These are phyloP conservation scores for Pantherophis guttatus DNA, from an alignment of 2,113 vertebrate genomes.

Conservation along the genomic window DNA sequence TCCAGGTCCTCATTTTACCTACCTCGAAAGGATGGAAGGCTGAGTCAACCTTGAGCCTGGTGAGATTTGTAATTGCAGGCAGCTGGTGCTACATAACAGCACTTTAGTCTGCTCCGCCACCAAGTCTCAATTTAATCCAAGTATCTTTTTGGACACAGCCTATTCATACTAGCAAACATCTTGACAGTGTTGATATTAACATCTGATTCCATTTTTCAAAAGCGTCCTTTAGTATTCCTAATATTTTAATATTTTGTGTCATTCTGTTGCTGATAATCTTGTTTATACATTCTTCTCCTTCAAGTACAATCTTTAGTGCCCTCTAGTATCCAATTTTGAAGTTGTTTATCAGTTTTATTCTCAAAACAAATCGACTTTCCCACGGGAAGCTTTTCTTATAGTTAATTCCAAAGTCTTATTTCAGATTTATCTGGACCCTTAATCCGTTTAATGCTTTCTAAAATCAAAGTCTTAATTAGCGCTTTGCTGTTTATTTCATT, in stretches of 20 bases:
- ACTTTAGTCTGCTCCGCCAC: too few species aligned
- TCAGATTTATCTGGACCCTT: background rate
- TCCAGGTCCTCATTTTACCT: too few species aligned
- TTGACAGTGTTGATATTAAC: background rate
- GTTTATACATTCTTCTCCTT: background rate
- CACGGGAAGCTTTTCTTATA: background rate
- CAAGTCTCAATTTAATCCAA: background rate
- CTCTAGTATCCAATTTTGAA: background rate
- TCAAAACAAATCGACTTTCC: background rate
- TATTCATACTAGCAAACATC: background rate
- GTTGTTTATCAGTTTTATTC: background rate
- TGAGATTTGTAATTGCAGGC: too few species aligned
- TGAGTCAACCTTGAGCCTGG: too few species aligned
- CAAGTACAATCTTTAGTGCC: background rate
- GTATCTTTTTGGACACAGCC: background rate
- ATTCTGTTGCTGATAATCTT: background rate
- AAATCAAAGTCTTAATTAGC: background rate
- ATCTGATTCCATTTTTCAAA: background rate
- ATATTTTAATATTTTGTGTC: background rate
- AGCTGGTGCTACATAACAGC: too few species aligned
- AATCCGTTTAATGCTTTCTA: background rate
- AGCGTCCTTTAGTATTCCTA: background rate
- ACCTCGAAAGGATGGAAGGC: too few species aligned
- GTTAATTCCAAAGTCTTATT: background rate
- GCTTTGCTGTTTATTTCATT: background rate